Percentiles rank a stretch among this genome's conserved stretches.
These are phyloP conservation scores for Ashinkailepas kermadecensis DNA, from an alignment of 2,888 invertebrate species.

Conservation along the genomic window DNA sequence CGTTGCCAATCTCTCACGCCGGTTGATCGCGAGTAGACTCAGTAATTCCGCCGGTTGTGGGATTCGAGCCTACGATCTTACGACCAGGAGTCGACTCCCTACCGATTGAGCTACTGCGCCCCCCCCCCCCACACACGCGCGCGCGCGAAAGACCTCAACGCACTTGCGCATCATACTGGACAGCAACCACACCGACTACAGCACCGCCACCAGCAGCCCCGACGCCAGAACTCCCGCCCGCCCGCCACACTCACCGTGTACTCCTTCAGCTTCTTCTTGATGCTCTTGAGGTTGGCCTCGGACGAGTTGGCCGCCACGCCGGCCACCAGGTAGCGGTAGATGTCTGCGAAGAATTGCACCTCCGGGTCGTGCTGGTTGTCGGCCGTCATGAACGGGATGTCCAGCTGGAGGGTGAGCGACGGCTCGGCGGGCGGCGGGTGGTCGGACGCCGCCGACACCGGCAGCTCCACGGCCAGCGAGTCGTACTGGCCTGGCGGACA, in stretches of 20 bases:
- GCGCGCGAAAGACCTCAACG: no score
- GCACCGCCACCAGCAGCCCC: no score
- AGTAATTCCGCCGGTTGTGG: no score
- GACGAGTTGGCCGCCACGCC: conserved; percentile 32
- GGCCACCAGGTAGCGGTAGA: conserved; percentile 34
- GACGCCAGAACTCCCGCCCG: no score
- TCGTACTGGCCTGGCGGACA: not conserved
- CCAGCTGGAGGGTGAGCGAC: conserved; percentile 9
- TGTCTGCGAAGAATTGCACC: conserved; percentile 35
- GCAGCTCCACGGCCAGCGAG: not conserved
- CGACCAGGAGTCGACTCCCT: no score
- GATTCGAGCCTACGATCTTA: no score
- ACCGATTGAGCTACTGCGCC: not conserved
- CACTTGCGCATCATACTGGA: no score
- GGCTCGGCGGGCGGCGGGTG: not conserved
- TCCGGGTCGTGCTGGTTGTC: conserved; percentile 32
- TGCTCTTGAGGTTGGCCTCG: conserved; percentile 33
- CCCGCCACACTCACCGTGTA: conserved; percentile 33
- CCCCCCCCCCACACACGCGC: not conserved
- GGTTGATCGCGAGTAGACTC: no score
- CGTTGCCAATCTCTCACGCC: no score
- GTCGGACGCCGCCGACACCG: not conserved
- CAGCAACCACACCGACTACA: no score
- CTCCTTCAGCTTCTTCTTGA: conserved; percentile 35
- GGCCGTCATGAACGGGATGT: conserved; percentile 16